Percentiles rank a stretch among this genome's conserved stretches.
Evolutionary conservation across 2,797 vertebrate species (phyloP).

Genomic region (Gallirallus australis): DNA sequence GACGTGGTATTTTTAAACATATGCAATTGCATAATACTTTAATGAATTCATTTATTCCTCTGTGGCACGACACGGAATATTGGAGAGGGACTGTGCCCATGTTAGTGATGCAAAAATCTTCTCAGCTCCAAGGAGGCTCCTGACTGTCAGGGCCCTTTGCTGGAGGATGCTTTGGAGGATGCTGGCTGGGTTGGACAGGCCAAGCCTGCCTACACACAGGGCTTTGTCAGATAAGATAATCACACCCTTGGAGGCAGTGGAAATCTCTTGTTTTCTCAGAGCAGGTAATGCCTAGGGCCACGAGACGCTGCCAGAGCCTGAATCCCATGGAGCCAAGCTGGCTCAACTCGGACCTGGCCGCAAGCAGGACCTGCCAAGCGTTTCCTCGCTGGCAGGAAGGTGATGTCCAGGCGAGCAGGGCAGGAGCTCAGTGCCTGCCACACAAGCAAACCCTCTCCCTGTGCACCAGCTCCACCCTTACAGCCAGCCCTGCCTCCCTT

Average conservation of each 20-base stretch:
- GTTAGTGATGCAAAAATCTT: background rate
- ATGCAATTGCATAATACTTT: conserved; percentile 20
- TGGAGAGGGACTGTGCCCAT: background rate
- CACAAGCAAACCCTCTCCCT: background rate
- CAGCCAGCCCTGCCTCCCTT: background rate
- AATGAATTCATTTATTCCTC: conserved; percentile 21
- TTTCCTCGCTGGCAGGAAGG: background rate
- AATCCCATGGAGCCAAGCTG: background rate
- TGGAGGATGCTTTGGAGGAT: background rate
- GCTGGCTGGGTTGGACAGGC: background rate
- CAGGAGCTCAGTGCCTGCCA: background rate
- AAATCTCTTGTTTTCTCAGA: background rate
- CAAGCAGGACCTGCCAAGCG: background rate
- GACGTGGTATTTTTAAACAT: conserved; percentile 5
- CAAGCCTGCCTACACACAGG: background rate
- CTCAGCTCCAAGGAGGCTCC: background rate
- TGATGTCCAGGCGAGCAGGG: background rate
- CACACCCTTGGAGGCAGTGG: background rate
- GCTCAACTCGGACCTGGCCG: background rate
- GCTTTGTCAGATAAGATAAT: background rate
- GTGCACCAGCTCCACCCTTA: accelerated
- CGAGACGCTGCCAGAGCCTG: background rate
- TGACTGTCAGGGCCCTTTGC: background rate
- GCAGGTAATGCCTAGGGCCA: background rate
- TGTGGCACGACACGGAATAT: background rate